Base-by-base conservation (phyloP, 1,140 invertebrate species). In the Drosophila gunungcola region DNA sequence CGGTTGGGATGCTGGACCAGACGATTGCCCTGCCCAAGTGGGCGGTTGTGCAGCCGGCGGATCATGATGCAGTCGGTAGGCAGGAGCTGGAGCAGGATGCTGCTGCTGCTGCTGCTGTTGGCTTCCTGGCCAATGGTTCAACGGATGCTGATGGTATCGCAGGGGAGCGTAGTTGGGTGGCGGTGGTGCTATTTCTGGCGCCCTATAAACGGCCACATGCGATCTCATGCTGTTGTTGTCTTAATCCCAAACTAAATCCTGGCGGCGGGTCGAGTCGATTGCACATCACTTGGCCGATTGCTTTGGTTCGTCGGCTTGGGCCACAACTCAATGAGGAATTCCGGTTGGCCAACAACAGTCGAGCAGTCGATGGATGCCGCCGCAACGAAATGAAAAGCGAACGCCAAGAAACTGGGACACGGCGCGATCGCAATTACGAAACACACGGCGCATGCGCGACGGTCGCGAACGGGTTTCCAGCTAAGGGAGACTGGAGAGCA, bases 141-240 rank as follows among this genome's bases (percentile, higher is more conserved):
- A 58, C 21, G 54, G 38, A 64, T 67, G 74, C 9, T 57, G 53
- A n/a, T 78, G 76, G 34, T 88, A 85, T 60, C 82, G 73, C 46
- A 68, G 16, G 13, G 60, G 46, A 53, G 78, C 64, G 38, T 63
- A 85, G 38, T 34, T 62, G 6, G 54, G 13, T 21, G 27, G 36
- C 21, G 83, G 82, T 49, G 43, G 49, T 39, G 43, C 80, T 60
- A 62, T 77, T 63, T 83, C 77, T 58, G 84, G 84, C 78, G 85
- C 84, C 68, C 84, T 73, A 63, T 88, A 89, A 72, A 89, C 84
- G 53, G 84, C 60, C 70, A 73, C 73, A 90, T 91, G 84, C 52
- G 90, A 90, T 91, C 90, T 91, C 90, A 91, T 91, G 85, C 80
- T 91, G 75, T 55, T 83, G 62, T 42, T 57, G 58, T 46, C 70